Evolutionary conservation across 1,140 invertebrate species (phyloP).

Genomic region (Bathynomus jamesi): DNA sequence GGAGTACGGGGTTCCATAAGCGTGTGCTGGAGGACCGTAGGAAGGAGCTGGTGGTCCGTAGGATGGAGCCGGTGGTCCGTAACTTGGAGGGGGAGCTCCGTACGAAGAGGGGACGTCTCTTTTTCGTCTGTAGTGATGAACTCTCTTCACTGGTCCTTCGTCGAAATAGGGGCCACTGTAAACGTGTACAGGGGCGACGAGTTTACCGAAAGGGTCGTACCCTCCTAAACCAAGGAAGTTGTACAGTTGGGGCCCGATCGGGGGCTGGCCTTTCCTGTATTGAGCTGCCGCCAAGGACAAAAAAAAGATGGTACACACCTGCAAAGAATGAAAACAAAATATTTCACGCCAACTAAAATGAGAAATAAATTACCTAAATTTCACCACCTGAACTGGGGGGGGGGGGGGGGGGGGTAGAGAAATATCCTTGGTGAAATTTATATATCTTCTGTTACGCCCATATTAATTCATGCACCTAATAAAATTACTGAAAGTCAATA

Average conservation of each 20-base stretch:
- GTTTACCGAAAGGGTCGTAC: constrained; percentile 12
- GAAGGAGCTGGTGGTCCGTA: not conserved
- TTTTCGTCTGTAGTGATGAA: not conserved
- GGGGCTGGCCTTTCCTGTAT: not conserved
- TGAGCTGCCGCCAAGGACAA: not conserved
- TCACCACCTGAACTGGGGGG: not conserved
- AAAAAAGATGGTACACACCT: no score
- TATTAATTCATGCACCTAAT: no score
- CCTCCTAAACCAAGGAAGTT: constrained; percentile 15
- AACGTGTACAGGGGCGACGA: constrained; percentile 5
- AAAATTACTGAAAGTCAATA: no score
- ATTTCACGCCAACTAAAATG: not conserved
- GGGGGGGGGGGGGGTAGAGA: not conserved
- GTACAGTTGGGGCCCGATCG: constrained; percentile 7
- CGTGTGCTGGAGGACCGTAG: not conserved
- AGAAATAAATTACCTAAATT: not conserved
- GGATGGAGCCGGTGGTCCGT: constrained; percentile 4
- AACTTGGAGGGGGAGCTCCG: not conserved
- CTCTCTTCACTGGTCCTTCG: constrained; percentile 6
- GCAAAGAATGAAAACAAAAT: no score
- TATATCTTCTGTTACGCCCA: no score
- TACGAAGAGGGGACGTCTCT: not conserved
- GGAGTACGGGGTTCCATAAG: not conserved
- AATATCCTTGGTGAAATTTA: not conserved
- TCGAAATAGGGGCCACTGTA: constrained; percentile 3